Evolutionary conservation across 2,797 vertebrate genomes (phyloP).

Genomic region (Lepilemur septentrionalis): DNA sequence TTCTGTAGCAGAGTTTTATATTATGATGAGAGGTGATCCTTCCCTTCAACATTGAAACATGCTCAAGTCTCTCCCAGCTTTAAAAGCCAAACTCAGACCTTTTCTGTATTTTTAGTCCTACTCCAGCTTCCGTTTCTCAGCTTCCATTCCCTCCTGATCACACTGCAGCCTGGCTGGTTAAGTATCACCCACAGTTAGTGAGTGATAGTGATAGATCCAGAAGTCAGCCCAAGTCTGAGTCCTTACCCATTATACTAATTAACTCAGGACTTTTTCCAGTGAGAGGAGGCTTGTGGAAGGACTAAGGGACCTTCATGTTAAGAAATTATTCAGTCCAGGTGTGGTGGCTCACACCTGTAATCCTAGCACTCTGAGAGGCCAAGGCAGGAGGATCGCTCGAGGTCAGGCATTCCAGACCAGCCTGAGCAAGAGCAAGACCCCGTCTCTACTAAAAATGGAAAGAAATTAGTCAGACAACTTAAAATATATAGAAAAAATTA

Average conservation of each 20-base stretch:
- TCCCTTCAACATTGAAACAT: not conserved
- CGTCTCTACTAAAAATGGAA: too few species aligned
- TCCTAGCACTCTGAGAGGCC: too few species aligned
- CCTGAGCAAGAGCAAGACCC: too few species aligned
- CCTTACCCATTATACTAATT: not conserved
- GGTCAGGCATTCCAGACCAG: too few species aligned
- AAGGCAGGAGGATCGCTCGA: too few species aligned
- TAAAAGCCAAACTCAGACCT: not conserved
- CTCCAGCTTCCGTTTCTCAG: not conserved
- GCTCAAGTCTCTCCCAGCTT: not conserved
- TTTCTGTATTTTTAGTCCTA: not conserved
- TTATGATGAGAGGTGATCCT: not conserved
- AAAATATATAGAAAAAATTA: too few species aligned
- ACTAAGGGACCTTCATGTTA: not conserved
- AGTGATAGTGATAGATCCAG: not conserved
- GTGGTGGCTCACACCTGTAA: too few species aligned
- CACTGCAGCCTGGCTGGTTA: too few species aligned
- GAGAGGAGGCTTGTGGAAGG: not conserved
- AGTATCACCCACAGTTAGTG: not conserved
- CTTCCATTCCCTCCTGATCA: not conserved
- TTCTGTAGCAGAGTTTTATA: not conserved
- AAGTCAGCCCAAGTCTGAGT: not conserved
- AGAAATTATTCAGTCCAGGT: not conserved
- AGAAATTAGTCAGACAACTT: too few species aligned
- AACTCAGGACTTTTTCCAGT: not conserved